phyloP scores from a whole-genome alignment of 1,140 invertebrate genomes.

The Lysiphlebus fabarum region DNA sequence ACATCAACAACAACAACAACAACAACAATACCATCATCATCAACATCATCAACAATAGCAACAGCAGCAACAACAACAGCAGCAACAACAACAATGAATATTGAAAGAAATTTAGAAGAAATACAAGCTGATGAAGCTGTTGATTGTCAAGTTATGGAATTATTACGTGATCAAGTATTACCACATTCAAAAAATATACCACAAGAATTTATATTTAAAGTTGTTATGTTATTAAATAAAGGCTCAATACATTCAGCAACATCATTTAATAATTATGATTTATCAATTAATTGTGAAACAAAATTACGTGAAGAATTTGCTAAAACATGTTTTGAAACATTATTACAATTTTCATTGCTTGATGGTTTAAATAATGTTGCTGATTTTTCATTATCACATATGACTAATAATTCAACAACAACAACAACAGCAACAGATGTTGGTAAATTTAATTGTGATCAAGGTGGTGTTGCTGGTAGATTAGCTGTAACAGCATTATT shows the following conservation, averaged over 20 bases:
- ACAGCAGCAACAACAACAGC: no score
- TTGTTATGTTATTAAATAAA: conserved; percentile 87
- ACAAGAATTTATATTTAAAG: conserved; percentile 79
- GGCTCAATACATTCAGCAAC: conserved; percentile 92
- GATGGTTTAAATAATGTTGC: conserved; percentile 62
- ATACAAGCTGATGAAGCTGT: conserved; percentile 79
- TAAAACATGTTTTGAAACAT: conserved; percentile 92
- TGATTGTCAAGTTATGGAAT: conserved; percentile 83
- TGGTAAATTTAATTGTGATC: conserved; percentile 38
- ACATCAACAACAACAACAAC: conserved; percentile 30
- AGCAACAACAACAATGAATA: conserved; percentile 33
- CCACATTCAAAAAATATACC: conserved; percentile 78
- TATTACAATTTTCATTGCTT: conserved; percentile 86
- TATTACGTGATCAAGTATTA: conserved; percentile 81
- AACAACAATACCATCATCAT: no score
- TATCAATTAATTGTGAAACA: conserved; percentile 63
- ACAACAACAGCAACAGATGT: no score
- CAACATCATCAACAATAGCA: no score
- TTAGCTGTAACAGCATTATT: conserved; percentile 87
- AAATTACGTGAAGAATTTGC: conserved; percentile 92
- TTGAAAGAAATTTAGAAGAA: conserved; percentile 75
- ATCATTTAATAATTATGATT: conserved; percentile 52
- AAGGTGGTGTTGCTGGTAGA: conserved; percentile 70
- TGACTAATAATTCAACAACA: not conserved
- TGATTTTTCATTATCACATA: conserved; percentile 30